Evolutionary conservation across 2,888 invertebrate genomes (phyloP), one percentile per base, ranked within the genome.

Genomic region (Campoplex nolae): DNA sequence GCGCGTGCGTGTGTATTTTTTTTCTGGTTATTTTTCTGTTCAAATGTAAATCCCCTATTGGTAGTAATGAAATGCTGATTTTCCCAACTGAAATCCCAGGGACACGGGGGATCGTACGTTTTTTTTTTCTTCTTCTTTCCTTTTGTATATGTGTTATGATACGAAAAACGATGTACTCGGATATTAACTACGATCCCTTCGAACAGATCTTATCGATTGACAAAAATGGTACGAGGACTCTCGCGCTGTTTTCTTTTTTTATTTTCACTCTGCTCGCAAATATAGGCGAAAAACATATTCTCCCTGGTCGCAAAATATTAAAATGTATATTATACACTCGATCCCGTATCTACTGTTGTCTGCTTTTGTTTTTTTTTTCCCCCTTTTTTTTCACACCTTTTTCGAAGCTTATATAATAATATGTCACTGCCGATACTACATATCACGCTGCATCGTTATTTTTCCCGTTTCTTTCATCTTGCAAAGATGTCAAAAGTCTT

Each of bases 21-120:
- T 6, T 70, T 9, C 0, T 42, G 28, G 7, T 83, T 70, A 51
- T 71, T 32, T 75, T 75, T 76, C 13, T 42, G 42, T 38, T 18
- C 7, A 54, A 35, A 67, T 68, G n/a, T 42, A 58, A 58, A 81
- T 71, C 38, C 48, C 56, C 65, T 83, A 74, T 35, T 65, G 56
- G 56, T 11, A 51, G 23, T 51, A 84, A 28, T 76, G 56, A 28
- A 83, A 83, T 83, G 86, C 84, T 84, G 81, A 81, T 68, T 84
- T 78, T n/a, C n/a, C n/a, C n/a, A n/a, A n/a, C n/a, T n/a, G n/a
- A 74, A 28, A 48, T 16, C 28, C 28, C 56, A 38, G 58, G 51
- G 78, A 67, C 82, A 42, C 42, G 71, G 23, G 23, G 67, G 23
- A 13, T 23, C 45, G 35, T 56, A 73, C 42, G 38, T 77, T 48